Conservation (phyloP, 2,113 vertebrate species). For the Canis aureus region DNA sequence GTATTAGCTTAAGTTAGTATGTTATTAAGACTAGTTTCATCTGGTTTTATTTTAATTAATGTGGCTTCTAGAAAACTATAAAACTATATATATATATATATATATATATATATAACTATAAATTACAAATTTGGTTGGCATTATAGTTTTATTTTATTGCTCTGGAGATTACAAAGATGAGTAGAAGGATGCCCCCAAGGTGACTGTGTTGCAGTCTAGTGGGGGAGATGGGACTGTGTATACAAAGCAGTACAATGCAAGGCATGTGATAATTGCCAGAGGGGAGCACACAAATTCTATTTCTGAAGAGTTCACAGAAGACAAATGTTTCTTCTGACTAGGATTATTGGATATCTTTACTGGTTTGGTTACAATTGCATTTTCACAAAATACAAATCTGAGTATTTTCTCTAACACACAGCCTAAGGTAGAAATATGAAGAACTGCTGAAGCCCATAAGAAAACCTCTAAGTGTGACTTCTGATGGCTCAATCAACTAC, state of each 20-base stretch:
- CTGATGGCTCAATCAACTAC: not conserved
- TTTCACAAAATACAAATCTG: constrained; percentile 30
- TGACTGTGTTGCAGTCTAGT: no score
- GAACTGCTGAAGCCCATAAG: not conserved
- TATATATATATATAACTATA: not conserved
- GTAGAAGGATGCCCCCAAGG: not conserved
- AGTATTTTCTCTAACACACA: not conserved
- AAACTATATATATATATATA: not conserved
- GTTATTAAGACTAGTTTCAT: not conserved
- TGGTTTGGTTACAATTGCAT: not conserved
- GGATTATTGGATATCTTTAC: not conserved
- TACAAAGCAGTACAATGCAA: not conserved
- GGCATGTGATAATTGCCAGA: not conserved
- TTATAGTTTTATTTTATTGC: not conserved
- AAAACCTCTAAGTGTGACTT: constrained; percentile 6
- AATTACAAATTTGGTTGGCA: not conserved
- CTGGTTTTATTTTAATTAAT: not conserved
- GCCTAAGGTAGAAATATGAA: not conserved
- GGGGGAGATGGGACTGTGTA: not conserved
- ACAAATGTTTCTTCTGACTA: not conserved
- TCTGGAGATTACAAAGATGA: not conserved
- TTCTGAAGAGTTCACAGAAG: not conserved
- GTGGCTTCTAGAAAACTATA: not conserved
- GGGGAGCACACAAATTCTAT: not conserved
- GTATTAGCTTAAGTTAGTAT: not conserved